Evolutionary conservation across 2,797 vertebrate species (phyloP).

Genomic region (Artibeus lituratus): DNA sequence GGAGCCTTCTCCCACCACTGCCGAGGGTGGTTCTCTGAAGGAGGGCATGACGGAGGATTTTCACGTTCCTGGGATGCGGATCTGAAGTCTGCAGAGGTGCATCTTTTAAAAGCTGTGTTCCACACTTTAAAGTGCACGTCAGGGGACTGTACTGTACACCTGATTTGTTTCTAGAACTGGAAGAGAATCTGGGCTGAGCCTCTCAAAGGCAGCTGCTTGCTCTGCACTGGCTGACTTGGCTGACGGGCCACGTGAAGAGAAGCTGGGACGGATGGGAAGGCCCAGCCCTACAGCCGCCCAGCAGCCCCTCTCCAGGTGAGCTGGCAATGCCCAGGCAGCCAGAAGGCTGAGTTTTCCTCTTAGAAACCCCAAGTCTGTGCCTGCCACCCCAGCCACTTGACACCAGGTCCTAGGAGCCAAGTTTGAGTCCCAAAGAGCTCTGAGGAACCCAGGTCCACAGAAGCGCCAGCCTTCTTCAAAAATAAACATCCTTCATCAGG

Average conservation of each 20-base stretch:
- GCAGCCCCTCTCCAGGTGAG: not conserved
- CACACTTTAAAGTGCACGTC: not conserved
- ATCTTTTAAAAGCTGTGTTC: not conserved
- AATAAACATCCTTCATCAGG: not conserved
- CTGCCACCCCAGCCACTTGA: not conserved
- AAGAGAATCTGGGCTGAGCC: not conserved
- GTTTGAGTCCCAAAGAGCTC: not conserved
- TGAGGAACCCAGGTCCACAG: not conserved
- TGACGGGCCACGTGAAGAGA: not conserved
- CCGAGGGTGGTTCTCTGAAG: not conserved
- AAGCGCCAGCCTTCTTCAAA: not conserved
- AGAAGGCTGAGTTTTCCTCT: not conserved
- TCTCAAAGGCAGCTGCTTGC: not conserved
- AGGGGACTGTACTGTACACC: not conserved
- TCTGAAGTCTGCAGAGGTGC: not conserved
- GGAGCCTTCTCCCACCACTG: not conserved
- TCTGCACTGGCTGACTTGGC: not conserved
- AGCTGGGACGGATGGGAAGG: not conserved
- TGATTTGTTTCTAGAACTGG: not conserved
- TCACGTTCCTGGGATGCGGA: not conserved
- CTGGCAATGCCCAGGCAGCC: not conserved
- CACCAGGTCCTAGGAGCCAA: not conserved
- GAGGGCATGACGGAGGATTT: not conserved
- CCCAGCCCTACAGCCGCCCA: not conserved
- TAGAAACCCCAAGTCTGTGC: not conserved